Conservation (phyloP, 1,140 invertebrate genomes). For the Scylla paramamosain region DNA sequence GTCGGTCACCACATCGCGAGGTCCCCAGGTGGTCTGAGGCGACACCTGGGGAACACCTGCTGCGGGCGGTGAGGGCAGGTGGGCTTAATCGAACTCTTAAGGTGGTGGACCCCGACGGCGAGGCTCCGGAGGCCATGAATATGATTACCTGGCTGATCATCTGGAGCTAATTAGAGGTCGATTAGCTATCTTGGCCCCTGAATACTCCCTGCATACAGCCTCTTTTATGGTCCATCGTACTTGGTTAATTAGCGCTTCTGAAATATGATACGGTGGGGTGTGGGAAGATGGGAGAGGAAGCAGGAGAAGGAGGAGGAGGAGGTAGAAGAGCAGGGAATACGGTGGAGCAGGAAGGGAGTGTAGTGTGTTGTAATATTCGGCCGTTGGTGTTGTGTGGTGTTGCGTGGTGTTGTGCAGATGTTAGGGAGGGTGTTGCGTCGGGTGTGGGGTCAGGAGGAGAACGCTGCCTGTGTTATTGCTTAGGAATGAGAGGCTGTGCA, state of each 20-base stretch:
- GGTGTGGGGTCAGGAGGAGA: neutral
- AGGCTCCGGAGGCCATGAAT: constrained; percentile 40
- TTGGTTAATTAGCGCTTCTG: constrained; percentile 58
- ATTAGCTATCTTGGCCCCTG: constrained; percentile 59
- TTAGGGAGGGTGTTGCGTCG: too few species aligned
- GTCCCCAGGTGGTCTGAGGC: neutral
- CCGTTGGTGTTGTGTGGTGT: neutral
- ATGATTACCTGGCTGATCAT: constrained; percentile 64
- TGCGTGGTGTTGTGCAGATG: neutral
- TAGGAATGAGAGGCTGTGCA: neutral
- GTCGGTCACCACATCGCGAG: too few species aligned
- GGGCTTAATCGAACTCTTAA: constrained; percentile 51
- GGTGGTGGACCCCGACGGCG: neutral
- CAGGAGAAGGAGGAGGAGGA: neutral
- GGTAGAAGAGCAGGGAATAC: neutral
- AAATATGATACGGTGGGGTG: constrained; percentile 52
- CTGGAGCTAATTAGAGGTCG: constrained; percentile 64
- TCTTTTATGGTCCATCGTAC: constrained; percentile 60
- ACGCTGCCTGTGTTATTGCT: neutral
- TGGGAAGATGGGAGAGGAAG: neutral
- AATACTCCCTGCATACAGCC: constrained; percentile 54
- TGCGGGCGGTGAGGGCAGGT: constrained; percentile 18
- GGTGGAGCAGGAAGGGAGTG: neutral
- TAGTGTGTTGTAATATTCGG: neutral
- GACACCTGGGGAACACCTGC: constrained; percentile 7